Evolutionary conservation across 2,888 invertebrate genomes (phyloP).

Genomic region (Rhimphoctona megacephalus): DNA sequence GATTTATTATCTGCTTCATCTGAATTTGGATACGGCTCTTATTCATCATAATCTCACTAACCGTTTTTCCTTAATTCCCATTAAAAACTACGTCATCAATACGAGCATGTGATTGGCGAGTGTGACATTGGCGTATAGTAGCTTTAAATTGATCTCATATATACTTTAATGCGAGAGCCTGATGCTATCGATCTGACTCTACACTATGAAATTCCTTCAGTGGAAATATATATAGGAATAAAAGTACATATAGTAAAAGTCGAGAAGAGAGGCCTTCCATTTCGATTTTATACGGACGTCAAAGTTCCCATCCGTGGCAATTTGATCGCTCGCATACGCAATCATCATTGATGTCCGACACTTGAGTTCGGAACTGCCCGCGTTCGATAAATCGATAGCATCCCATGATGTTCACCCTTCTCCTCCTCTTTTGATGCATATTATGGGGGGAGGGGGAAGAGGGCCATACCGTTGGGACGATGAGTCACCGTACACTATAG

Average conservation of each 20-base stretch:
- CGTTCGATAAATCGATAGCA: constrained; percentile 63
- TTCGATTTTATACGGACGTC: constrained; percentile 63
- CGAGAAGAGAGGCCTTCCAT: constrained; percentile 33
- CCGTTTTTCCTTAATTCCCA: neutral
- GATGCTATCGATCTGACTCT: constrained; percentile 17
- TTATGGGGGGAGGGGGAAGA: neutral
- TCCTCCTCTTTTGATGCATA: constrained; percentile 10
- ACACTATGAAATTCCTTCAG: constrained; percentile 8
- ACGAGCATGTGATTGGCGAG: neutral
- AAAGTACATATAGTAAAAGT: constrained; percentile 22
- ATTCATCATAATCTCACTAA: neutral
- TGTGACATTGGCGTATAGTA: constrained; percentile 16
- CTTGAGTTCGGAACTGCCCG: constrained; percentile 52
- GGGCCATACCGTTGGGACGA: constrained; percentile 35
- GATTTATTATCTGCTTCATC: neutral
- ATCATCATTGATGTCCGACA: constrained; percentile 65
- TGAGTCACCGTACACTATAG: constrained; percentile 53
- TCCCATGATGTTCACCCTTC: constrained; percentile 12
- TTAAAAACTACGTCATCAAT: constrained; percentile 7
- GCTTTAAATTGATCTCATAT: constrained; percentile 20
- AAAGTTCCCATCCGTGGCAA: constrained; percentile 48
- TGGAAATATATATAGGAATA: constrained; percentile 32
- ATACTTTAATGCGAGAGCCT: constrained; percentile 7
- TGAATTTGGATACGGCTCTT: neutral
- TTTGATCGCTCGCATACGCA: constrained; percentile 61